Conservation (phyloP, 1,140 invertebrate species). For the Mamestra configurata region DNA sequence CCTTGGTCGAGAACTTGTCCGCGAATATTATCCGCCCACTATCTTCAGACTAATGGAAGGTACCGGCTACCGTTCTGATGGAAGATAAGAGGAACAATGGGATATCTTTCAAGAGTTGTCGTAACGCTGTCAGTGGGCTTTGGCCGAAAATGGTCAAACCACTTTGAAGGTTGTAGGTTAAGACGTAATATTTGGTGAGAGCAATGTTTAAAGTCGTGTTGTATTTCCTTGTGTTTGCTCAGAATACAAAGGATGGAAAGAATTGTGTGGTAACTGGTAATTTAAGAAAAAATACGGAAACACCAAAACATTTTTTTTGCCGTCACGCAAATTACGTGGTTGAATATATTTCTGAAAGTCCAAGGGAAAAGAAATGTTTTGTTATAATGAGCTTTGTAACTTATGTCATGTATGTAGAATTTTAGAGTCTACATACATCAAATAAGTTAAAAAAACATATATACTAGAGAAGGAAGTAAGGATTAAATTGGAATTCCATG, state of each 20-base stretch:
- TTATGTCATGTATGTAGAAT: too few species aligned
- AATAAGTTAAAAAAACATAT: too few species aligned
- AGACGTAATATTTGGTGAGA: background rate
- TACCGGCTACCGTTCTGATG: background rate
- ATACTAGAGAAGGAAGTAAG: too few species aligned
- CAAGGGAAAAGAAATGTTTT: too few species aligned
- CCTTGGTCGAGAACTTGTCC: constrained; percentile 11
- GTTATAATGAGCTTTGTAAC: too few species aligned
- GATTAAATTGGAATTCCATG: too few species aligned
- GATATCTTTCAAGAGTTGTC: background rate
- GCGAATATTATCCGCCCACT: constrained; percentile 11
- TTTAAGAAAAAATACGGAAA: too few species aligned
- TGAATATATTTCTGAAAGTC: too few species aligned
- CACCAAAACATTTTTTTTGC: too few species aligned
- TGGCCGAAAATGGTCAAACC: background rate
- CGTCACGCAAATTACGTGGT: too few species aligned
- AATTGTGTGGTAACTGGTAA: too few species aligned
- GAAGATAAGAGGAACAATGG: background rate
- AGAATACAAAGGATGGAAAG: background rate
- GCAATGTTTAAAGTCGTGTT: background rate
- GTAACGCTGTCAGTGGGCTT: background rate
- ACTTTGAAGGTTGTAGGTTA: background rate
- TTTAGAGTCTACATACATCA: too few species aligned
- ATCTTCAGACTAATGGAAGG: background rate
- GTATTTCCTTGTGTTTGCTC: background rate